phyloP scores from a whole-genome alignment of 1,140 invertebrate species.

The Ips typographus region DNA sequence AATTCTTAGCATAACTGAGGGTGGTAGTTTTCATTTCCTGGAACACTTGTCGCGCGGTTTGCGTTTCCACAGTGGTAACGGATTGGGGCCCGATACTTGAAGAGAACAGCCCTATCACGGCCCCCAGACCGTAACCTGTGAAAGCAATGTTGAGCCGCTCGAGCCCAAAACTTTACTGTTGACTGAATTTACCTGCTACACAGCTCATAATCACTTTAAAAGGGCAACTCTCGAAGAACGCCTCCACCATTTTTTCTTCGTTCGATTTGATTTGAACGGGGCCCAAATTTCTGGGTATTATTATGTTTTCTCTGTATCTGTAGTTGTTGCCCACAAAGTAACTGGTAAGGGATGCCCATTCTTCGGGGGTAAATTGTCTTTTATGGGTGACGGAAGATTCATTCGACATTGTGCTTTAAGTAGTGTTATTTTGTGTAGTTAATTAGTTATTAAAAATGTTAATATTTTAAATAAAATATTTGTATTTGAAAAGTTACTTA shows the following conservation, averaged over 20 bases:
- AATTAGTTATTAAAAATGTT: too few relatives aligned
- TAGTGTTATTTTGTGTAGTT: too few relatives aligned
- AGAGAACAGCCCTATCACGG: conserved; percentile 91
- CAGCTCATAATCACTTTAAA: conserved; percentile 91
- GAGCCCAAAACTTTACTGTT: not conserved
- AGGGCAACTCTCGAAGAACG: conserved; percentile 85
- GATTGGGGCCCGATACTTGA: conserved; percentile 92
- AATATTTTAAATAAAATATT: too few relatives aligned
- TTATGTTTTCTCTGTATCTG: conserved; percentile 75
- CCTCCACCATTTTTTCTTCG: conserved; percentile 86
- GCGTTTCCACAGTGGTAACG: conserved; percentile 73
- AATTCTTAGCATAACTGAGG: conserved; percentile 94
- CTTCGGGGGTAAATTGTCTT: conserved; percentile 43
- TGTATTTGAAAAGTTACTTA: too few relatives aligned
- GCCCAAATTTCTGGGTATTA: conserved; percentile 75
- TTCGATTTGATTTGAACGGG: conserved; percentile 78
- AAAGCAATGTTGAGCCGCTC: not conserved
- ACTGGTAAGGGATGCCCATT: conserved; percentile 57
- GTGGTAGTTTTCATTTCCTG: conserved; percentile 91
- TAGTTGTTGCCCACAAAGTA: conserved; percentile 66
- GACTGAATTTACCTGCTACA: conserved; percentile 68
- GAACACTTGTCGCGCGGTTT: conserved; percentile 81
- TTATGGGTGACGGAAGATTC: conserved; percentile 18
- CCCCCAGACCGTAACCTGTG: conserved; percentile 90
- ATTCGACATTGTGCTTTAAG: conserved; percentile 18